Conservation (phyloP, 2,888 invertebrate genomes). For the Athalia rosae region DNA sequence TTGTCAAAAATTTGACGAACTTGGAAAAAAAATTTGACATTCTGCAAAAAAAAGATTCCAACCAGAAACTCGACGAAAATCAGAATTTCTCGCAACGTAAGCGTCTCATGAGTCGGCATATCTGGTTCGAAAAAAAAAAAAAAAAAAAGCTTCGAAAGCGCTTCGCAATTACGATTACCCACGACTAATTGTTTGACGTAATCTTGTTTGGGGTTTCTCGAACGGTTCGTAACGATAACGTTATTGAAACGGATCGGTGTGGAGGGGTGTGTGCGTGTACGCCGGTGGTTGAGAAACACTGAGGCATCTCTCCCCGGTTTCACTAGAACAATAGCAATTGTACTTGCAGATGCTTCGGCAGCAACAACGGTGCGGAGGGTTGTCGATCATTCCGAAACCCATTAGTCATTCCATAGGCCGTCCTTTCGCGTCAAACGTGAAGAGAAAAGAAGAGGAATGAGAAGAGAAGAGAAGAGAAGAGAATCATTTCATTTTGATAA, state of each 20-base stretch:
- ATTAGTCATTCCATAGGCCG: slow-evolving; percentile 39
- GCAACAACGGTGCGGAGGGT: slow-evolving; percentile 23
- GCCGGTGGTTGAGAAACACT: slow-evolving; percentile 21
- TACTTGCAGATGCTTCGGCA: slow-evolving; percentile 21
- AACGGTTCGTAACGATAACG: neutral
- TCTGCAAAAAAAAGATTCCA: too few relatives aligned
- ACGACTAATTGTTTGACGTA: neutral
- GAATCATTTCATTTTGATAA: slow-evolving; percentile 30
- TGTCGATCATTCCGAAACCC: slow-evolving; percentile 45
- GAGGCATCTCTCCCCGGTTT: neutral
- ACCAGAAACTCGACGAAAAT: too few relatives aligned
- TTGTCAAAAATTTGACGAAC: too few relatives aligned
- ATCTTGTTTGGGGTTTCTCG: neutral
- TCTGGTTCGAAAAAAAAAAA: too few relatives aligned
- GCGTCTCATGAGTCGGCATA: too few relatives aligned
- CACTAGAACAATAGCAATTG: slow-evolving; percentile 41
- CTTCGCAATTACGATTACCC: neutral
- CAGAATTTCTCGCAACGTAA: too few relatives aligned
- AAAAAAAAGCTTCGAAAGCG: neutral
- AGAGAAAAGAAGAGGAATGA: neutral
- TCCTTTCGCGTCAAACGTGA: slow-evolving; percentile 13
- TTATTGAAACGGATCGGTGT: neutral
- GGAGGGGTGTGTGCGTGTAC: neutral
- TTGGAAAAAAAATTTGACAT: too few relatives aligned
- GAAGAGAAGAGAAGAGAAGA: too few relatives aligned